Conservation (phyloP, 2,113 vertebrate species). For the Spea multiplicata region DNA sequence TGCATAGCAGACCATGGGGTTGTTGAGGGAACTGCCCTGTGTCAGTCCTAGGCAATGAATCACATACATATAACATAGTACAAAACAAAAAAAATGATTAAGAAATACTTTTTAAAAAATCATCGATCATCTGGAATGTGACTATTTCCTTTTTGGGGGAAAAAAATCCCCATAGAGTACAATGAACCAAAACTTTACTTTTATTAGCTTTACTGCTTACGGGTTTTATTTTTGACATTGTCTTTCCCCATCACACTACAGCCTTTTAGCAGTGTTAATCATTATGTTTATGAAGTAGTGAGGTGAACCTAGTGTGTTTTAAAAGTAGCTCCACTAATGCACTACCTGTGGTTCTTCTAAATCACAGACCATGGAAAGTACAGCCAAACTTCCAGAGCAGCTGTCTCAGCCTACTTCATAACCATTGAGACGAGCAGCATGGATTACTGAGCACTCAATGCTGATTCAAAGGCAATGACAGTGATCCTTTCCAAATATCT, state of each 20-base stretch:
- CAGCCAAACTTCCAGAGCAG: slow-evolving; percentile 19
- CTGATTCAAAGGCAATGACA: not conserved
- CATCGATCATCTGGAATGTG: no score
- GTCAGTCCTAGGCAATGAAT: no score
- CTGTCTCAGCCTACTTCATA: not conserved
- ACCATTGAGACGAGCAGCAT: not conserved
- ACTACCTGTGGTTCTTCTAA: slow-evolving; percentile 39
- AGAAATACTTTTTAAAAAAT: no score
- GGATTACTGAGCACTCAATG: not conserved
- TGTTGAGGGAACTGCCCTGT: no score
- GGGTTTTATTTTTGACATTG: slow-evolving; percentile 20
- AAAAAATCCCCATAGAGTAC: no score
- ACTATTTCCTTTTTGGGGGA: no score
- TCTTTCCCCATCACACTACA: slow-evolving; percentile 23
- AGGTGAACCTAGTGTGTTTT: slow-evolving; percentile 8
- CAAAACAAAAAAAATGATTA: no score
- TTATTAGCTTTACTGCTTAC: slow-evolving; percentile 19
- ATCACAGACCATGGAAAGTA: slow-evolving; percentile 13
- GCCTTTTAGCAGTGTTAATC: slow-evolving; percentile 33
- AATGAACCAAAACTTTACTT: no score
- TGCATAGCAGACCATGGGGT: no score
- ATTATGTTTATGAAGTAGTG: slow-evolving; percentile 38
- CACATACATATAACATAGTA: no score
- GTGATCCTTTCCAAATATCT: not conserved
- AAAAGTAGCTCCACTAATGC: slow-evolving; percentile 39